These are phyloP conservation scores for Spermophilus dauricus DNA, from an alignment of 2,113 vertebrate species.

Conservation along the genomic window DNA sequence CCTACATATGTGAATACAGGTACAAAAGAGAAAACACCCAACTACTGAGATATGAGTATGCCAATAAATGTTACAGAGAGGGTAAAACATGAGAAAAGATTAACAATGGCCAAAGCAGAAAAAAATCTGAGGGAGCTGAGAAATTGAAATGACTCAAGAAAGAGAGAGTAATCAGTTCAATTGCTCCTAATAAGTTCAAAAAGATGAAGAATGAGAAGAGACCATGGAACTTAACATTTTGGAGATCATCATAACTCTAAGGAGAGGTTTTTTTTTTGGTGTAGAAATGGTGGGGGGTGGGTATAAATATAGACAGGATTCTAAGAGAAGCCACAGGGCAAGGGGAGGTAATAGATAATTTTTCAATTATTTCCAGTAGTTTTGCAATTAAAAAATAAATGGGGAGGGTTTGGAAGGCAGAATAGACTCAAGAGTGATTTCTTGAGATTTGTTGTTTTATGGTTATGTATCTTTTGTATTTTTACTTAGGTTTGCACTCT, in stretches of 20 bases:
- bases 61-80: neutral
- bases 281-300: fast-evolving
- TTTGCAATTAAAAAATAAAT: neutral
- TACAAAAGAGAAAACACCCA: neutral
- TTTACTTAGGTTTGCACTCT: neutral
- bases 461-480: neutral
- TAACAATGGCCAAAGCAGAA: neutral
- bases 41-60: neutral
- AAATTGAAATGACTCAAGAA: neutral
- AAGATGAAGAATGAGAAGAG: neutral
- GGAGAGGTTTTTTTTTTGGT: neutral
- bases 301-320: neutral
- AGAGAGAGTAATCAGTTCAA: neutral
- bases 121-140: neutral
- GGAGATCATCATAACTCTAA: neutral
- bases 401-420: neutral
- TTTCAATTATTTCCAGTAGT: neutral
- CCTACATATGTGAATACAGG: neutral
- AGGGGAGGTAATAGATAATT: neutral
- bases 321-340: neutral
- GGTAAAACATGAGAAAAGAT: neutral
- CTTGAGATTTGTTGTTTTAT: neutral
- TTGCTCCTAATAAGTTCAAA: neutral
- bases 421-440: neutral
- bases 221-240: neutral